These are phyloP conservation scores for Sebastes oblongus DNA, from an alignment of 2,797 vertebrate species.

Conservation along the genomic window DNA sequence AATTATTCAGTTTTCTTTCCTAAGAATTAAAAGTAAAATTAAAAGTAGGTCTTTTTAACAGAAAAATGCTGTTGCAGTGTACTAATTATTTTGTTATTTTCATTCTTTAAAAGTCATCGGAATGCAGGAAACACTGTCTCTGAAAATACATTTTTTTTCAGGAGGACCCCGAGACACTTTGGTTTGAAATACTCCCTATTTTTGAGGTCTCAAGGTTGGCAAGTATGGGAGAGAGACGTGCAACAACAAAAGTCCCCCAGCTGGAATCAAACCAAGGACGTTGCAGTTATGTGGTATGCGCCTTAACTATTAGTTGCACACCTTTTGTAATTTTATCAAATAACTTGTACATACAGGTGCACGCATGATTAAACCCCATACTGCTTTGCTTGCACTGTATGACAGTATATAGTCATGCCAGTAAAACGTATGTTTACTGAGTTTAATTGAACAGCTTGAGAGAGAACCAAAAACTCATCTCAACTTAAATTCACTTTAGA, in stretches of 20 bases:
- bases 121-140: too few species aligned
- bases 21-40: too few species aligned
- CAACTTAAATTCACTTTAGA: constrained; percentile 43
- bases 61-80: too few species aligned
- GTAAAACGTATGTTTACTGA: constrained; percentile 9
- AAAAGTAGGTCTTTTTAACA: too few species aligned
- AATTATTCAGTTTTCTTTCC: too few species aligned
- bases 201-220: too few species aligned
- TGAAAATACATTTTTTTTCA: too few species aligned
- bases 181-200: too few species aligned
- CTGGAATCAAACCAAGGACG: neutral
- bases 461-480: constrained; percentile 39
- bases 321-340: neutral
- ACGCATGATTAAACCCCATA: constrained; percentile 2
- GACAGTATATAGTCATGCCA: neutral
- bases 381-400: constrained; percentile 8
- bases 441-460: constrained; percentile 29
- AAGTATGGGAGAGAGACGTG: neutral
- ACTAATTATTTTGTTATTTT: too few species aligned
- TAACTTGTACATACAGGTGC: neutral
- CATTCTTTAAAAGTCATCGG: too few species aligned
- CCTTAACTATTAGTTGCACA: neutral
- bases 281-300: neutral
- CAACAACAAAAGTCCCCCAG: neutral
- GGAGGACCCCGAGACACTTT: too few species aligned